Evolutionary conservation across 1,140 invertebrate genomes (phyloP).

Genomic region (Phortica variegata): DNA sequence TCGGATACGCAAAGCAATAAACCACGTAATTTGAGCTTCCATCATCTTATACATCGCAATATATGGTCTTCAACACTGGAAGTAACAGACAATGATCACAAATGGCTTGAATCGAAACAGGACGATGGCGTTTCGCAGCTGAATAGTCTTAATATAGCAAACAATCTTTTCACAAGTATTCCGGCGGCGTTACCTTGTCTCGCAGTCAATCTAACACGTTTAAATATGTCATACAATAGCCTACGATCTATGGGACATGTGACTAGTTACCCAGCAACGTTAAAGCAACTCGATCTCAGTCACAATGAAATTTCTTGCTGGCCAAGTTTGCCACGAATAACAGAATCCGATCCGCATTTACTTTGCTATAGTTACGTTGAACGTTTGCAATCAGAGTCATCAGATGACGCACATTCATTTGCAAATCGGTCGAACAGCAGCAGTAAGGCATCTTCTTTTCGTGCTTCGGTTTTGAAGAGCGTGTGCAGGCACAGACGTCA

Average conservation of each 20-base stretch:
- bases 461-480: constrained; percentile 73
- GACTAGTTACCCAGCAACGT: constrained; percentile 80
- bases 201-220: constrained; percentile 78
- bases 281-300: constrained; percentile 90
- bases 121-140: constrained; percentile 60
- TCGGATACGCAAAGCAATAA: constrained; percentile 24
- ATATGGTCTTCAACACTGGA: constrained; percentile 72
- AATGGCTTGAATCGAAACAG: constrained; percentile 51
- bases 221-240: constrained; percentile 90
- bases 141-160: constrained; percentile 81
- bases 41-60: constrained; percentile 67
- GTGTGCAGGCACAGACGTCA: constrained; percentile 84
- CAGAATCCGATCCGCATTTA: constrained; percentile 64
- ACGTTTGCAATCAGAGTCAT: constrained; percentile 8
- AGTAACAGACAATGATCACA: constrained; percentile 69
- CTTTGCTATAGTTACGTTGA: constrained; percentile 62
- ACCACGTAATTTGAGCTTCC: constrained; percentile 30
- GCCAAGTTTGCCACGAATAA: constrained; percentile 77
- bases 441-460: constrained; percentile 59
- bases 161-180: constrained; percentile 85
- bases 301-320: constrained; percentile 89
- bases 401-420: constrained; percentile 60
- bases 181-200: constrained; percentile 87
- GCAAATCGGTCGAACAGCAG: constrained; percentile 18
- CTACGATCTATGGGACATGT: constrained; percentile 83